Conservation (phyloP, 2,113 vertebrate genomes). For the Anoura caudifer region DNA sequence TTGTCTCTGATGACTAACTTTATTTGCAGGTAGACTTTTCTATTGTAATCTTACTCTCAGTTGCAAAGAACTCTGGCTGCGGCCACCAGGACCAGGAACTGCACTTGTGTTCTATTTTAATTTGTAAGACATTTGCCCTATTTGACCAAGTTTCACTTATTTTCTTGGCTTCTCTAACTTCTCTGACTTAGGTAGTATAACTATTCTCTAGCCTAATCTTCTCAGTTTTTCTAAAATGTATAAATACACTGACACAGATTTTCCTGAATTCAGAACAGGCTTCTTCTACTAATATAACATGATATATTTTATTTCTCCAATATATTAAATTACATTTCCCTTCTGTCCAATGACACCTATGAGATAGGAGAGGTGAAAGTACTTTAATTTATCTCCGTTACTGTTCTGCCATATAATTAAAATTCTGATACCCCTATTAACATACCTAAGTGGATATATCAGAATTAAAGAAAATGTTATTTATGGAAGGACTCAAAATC, state of each 20-base stretch:
- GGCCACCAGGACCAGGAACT: neutral
- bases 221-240: neutral
- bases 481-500: neutral
- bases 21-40: neutral
- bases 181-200: neutral
- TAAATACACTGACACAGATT: neutral
- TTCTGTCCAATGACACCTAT: neutral
- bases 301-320: neutral
- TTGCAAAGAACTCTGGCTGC: neutral
- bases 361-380: neutral
- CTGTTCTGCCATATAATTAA: neutral
- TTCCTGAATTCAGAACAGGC: neutral
- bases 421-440: neutral
- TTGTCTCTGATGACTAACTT: neutral
- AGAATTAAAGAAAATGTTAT: neutral
- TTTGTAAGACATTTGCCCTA: neutral
- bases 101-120: neutral
- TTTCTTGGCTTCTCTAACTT: neutral
- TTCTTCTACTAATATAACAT: neutral
- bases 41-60: neutral
- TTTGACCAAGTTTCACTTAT: neutral
- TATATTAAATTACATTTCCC: neutral
- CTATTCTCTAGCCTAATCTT: neutral
- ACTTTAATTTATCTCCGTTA: neutral
- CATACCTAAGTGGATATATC: neutral